Evolutionary conservation across 2,888 invertebrate species (phyloP), one percentile per base, ranked within the genome.

Genomic region (Leuctra nigra): DNA sequence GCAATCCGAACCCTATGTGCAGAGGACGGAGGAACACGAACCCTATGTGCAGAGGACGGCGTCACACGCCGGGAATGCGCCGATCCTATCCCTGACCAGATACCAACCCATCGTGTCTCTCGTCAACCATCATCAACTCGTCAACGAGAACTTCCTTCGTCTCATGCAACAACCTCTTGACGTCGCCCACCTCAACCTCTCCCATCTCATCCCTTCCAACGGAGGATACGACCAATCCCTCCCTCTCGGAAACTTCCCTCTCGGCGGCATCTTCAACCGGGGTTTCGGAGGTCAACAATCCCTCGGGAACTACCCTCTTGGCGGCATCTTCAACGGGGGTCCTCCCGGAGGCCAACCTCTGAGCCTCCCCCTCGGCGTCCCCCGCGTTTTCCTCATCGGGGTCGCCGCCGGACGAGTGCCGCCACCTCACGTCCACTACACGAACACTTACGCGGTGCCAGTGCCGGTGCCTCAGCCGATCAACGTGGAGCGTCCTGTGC

Each of bases 401-500:
- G 22, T 16, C 1, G 33, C 4, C 11, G n/a, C 35, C 4, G 50
- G 50, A 3, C 14, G 35, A 6, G 20, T 50, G 4, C 50, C 50
- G 7, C 50, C 33, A 16, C 18, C 35, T 9, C 33, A 33, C 35
- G 11, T 35, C 18, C 33, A 33, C 33, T 18, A 22, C 35, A 50
- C 50, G 4, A 50, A 35, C 20, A 50, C 33, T 2, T 35, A 18
- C 35, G 50, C 20, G 1, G 35, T 35, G 9, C 25, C 29, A 13
- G 48, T 48, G 2, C 36, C 35, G 3, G 47, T 48, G 2, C 55
- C 47, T 7, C 38, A 39, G 7, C 50, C 52, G 1, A 24, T 29
- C 41, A 78, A 79, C 55, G 69, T 73, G 29, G 72, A 76, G 61
- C 75, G 78, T 58, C 71, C 71, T 18, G 76, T 80, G 1, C 72